Evolutionary conservation across 2,888 invertebrate species (phyloP).

Genomic region (Calameuta idolon): DNA sequence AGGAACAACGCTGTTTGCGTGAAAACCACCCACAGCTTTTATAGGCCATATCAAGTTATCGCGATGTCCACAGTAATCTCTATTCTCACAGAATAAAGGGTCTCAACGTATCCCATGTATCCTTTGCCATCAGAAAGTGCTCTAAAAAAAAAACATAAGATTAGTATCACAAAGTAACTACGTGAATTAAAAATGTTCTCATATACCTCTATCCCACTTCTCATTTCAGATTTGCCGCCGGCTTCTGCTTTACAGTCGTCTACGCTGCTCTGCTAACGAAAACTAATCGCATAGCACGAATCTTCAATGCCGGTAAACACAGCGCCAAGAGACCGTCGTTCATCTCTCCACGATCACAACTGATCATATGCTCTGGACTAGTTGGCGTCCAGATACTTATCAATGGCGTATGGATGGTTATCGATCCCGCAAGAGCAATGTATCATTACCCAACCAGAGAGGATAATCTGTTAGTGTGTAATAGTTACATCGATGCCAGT

Average conservation of each 20-base stretch:
- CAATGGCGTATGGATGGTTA: slow-evolving; percentile 92
- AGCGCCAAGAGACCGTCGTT: slow-evolving; percentile 94
- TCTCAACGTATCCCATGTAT: not conserved
- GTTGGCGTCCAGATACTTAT: slow-evolving; percentile 91
- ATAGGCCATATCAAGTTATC: not conserved
- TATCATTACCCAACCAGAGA: slow-evolving; percentile 92
- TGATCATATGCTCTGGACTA: slow-evolving; percentile 88
- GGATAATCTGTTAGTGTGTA: slow-evolving; percentile 93
- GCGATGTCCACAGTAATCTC: not conserved
- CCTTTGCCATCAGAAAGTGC: not conserved
- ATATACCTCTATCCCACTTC: not conserved
- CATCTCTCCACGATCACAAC: slow-evolving; percentile 91
- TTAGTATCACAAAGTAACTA: not conserved
- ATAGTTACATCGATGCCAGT: slow-evolving; percentile 90
- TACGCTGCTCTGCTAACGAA: slow-evolving; percentile 97
- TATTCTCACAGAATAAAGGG: not conserved
- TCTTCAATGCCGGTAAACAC: slow-evolving; percentile 96
- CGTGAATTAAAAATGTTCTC: not conserved
- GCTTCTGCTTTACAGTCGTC: slow-evolving; percentile 96
- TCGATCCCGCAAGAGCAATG: slow-evolving; percentile 89
- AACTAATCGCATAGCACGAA: slow-evolving; percentile 96
- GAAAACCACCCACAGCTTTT: not conserved
- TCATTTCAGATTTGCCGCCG: slow-evolving; percentile 81
- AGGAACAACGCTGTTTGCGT: not conserved
- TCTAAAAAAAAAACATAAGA: not conserved